Conservation (phyloP, 2,113 vertebrate genomes). For the Heliornis fulica region DNA sequence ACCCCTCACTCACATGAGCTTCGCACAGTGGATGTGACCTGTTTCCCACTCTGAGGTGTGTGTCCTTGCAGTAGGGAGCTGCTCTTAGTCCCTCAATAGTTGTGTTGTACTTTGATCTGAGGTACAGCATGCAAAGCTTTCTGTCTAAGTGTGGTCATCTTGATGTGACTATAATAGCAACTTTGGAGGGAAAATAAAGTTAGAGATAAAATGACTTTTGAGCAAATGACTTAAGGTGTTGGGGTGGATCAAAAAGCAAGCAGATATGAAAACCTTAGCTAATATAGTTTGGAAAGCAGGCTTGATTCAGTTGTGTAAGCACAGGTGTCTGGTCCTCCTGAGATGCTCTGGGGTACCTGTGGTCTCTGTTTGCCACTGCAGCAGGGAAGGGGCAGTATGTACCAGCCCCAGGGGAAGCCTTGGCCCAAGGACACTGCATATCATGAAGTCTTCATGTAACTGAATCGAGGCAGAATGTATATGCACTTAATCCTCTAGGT, state of each 20-base stretch:
- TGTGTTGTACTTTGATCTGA: not conserved
- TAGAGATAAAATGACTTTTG: not conserved
- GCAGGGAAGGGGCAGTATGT: not conserved
- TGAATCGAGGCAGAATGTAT: not conserved
- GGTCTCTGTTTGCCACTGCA: not conserved
- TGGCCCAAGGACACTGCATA: too few relatives aligned
- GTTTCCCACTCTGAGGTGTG: not conserved
- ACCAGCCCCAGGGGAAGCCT: not conserved
- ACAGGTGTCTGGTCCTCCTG: not conserved
- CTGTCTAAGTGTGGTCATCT: not conserved
- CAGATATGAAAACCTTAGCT: not conserved
- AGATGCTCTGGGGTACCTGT: not conserved
- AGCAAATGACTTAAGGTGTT: not conserved
- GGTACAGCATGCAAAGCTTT: not conserved
- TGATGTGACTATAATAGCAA: not conserved
- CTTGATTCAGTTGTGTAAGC: not conserved
- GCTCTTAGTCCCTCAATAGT: not conserved
- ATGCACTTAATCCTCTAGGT: too few relatives aligned
- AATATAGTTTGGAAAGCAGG: not conserved
- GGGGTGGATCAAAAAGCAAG: not conserved
- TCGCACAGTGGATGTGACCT: too few relatives aligned
- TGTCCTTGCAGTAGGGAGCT: not conserved
- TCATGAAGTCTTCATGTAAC: too few relatives aligned
- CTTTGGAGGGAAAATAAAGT: not conserved
- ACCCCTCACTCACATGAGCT: accelerated